Evolutionary conservation across 1,140 invertebrate species (phyloP).

Genomic region (Bombus sibiricus): DNA sequence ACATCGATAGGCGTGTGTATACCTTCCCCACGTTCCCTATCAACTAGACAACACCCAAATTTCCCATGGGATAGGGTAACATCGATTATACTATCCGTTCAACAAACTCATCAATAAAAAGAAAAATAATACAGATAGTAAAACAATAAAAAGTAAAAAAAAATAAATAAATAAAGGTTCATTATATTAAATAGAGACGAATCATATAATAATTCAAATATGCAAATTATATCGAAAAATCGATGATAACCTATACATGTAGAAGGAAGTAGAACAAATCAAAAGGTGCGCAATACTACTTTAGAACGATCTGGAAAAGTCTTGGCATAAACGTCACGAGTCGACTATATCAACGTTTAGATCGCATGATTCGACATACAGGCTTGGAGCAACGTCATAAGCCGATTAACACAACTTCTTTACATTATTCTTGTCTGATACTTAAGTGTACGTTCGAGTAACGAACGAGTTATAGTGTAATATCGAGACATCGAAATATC

Average conservation of each 20-base stretch:
- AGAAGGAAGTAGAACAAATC: not conserved
- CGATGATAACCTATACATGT: not conserved
- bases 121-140: not conserved
- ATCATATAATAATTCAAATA: not conserved
- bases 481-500: not conserved
- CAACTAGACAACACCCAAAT: not conserved
- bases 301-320: slow-evolving; percentile 35
- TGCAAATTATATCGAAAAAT: not conserved
- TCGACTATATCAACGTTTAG: not conserved
- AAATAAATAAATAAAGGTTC: not conserved
- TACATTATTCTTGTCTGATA: not conserved
- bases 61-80: not conserved
- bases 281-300: not conserved
- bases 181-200: not conserved
- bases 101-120: not conserved
- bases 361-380: not conserved
- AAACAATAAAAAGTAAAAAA: not conserved
- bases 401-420: not conserved
- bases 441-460: not conserved
- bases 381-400: not conserved
- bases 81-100: not conserved
- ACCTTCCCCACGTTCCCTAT: not conserved
- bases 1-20: not conserved
- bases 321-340: not conserved
- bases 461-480: not conserved